A percentile compares a stretch with the other conserved stretches of the same genome.
phyloP scores from a whole-genome alignment of 2,113 vertebrate genomes.

The Calidris pygmaea region DNA sequence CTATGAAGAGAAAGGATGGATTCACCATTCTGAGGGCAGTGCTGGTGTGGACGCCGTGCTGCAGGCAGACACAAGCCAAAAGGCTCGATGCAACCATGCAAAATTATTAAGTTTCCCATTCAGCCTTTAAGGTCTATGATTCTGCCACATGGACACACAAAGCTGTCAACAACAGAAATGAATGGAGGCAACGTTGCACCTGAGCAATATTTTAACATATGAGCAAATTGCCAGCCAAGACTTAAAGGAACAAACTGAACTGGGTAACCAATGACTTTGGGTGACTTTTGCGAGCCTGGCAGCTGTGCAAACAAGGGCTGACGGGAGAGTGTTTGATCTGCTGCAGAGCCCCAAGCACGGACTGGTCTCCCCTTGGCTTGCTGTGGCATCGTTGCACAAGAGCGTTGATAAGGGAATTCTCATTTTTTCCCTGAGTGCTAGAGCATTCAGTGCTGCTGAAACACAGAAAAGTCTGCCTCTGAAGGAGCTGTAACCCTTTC shows the following conservation, averaged over 20 bases:
- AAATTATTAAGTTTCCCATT: background rate
- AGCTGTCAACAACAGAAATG: background rate
- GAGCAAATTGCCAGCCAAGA: background rate
- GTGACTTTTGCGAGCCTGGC: background rate
- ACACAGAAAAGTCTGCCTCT: background rate
- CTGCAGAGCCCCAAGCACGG: background rate
- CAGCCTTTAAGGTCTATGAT: background rate
- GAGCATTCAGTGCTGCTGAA: background rate
- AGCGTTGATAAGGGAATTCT: background rate
- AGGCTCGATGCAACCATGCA: background rate
- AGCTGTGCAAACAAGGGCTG: conserved; percentile 28
- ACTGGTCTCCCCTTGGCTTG: background rate
- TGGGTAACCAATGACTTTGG: background rate
- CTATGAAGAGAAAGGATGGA: background rate
- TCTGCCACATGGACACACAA: background rate
- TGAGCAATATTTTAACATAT: background rate
- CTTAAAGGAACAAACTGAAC: background rate
- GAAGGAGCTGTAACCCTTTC: background rate
- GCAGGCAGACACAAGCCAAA: background rate
- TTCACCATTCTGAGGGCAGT: background rate
- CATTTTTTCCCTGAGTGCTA: background rate
- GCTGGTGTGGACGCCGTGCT: background rate
- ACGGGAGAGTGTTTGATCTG: background rate
- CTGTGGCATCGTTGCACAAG: background rate
- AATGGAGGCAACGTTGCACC: background rate